phyloP scores from a whole-genome alignment of 2,797 vertebrate species.

The Acomys russatus region DNA sequence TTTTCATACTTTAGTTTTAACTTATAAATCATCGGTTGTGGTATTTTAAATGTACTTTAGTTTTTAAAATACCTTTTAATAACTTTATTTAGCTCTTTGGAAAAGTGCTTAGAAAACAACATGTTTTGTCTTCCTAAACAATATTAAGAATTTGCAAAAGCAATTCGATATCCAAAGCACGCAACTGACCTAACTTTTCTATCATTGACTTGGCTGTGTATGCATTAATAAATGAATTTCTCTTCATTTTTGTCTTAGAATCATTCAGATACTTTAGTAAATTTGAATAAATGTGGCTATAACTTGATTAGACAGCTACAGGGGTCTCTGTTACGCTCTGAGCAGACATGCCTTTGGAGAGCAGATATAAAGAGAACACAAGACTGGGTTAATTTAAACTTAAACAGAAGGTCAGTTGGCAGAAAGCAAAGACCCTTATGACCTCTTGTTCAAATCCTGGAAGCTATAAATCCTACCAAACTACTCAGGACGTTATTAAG shows the following conservation, averaged over 20 bases:
- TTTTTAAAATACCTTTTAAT: background rate
- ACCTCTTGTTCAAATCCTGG: constrained; percentile 80
- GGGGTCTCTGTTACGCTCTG: background rate
- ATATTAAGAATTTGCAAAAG: background rate
- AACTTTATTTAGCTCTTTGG: constrained; percentile 6
- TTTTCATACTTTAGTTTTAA: background rate
- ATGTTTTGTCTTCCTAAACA: background rate
- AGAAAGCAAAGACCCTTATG: constrained; percentile 72
- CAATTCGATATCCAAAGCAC: background rate
- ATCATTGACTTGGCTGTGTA: constrained; percentile 27
- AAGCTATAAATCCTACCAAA: constrained; percentile 81
- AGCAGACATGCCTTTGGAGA: constrained; percentile 32
- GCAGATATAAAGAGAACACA: constrained; percentile 65
- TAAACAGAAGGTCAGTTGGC: constrained; percentile 79
- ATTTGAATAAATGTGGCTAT: constrained; percentile 55
- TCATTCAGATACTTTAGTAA: constrained; percentile 32
- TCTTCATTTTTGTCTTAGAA: constrained; percentile 35
- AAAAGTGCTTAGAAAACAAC: background rate
- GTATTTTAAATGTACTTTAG: constrained; percentile 39
- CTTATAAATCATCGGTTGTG: background rate
- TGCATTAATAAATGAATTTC: background rate
- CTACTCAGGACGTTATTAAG: constrained; percentile 76
- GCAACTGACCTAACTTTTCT: background rate
- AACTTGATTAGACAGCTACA: constrained; percentile 25
- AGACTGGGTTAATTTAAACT: constrained; percentile 76